Base-by-base conservation (phyloP, 2,113 vertebrate genomes). In the Thomomys bottae region DNA sequence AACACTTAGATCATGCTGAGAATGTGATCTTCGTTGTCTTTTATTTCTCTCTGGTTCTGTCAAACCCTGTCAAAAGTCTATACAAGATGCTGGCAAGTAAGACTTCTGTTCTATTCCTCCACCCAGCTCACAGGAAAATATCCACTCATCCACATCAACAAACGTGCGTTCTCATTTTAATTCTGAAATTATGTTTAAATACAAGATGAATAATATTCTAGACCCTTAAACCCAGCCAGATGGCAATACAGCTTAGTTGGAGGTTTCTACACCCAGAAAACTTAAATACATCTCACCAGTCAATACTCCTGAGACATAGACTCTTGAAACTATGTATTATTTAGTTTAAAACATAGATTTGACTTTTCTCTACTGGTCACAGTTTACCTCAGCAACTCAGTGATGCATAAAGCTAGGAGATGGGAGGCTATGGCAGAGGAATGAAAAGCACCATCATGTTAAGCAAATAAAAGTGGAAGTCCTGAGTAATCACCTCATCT, bases 111-210 rank as follows among this genome's bases (percentile, higher is more conserved):
- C 30, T 49, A 32, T 36, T 77, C 21, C 32, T 49, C 7, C 34
- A 28, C 79, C 9, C 28, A 72, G 49, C 3, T 64, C 68, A 38
- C 17, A 68, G 23, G 66, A 77, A 71, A 45, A 77, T 26, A 24
- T 26, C 57, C 23, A 73, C 6, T 24, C 49, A 64, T 49, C 26
- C 49, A 82, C 34, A 70, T 57, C 36, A 64, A 68, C 14, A 12
- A 8, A 67, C n/a, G 38, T 75, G 11, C 32, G 83, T 38, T 21
- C 90, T 86, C 21, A 45, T 26, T 61, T 87, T 45, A 76, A 90
- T 67, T 83, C n/a, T 79, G 26, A 57, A 89, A 64, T 73, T 34
- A 67, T 73, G n/a, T 76, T 90, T 91, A n/a, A 84, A 70, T 42
- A 34, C 1, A 61, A 83, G 24, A 78, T 23, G 3, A 14, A 17